These are phyloP conservation scores for Oenanthe oenanthe DNA, from an alignment of 2,113 vertebrate species.

Conservation along the genomic window DNA sequence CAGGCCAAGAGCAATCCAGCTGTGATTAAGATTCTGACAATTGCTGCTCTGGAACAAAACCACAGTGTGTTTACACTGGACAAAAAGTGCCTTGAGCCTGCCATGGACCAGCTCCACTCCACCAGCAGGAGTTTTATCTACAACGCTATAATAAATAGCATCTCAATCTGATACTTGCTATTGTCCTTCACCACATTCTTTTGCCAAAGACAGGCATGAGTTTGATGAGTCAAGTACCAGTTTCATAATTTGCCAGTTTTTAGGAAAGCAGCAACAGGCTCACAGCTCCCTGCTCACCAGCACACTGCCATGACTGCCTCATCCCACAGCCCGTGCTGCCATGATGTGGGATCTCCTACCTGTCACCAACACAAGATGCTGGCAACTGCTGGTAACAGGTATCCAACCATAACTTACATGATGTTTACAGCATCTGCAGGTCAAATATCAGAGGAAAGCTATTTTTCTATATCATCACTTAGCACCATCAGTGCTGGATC, in stretches of 20 bases:
- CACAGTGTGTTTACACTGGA: neutral
- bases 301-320: fast-evolving
- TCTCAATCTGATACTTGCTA: neutral
- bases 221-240: neutral
- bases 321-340: neutral
- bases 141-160: fast-evolving
- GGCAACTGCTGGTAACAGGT: neutral
- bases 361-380: neutral
- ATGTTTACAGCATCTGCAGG: neutral
- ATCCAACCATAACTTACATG: fast-evolving
- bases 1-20: slow-evolving; percentile 18
- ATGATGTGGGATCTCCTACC: fast-evolving
- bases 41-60: slow-evolving; percentile 8
- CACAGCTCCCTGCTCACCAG: neutral
- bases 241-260: neutral
- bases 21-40: slow-evolving; percentile 15
- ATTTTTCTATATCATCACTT: neutral
- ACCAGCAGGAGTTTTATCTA: neutral
- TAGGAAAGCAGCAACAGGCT: neutral
- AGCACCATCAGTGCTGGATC: neutral
- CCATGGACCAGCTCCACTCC: neutral
- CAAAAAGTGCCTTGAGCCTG: neutral
- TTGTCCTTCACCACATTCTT: neutral
- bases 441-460: neutral
- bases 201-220: neutral